phyloP scores from a whole-genome alignment of 2,797 vertebrate genomes.

The Masticophis lateralis region DNA sequence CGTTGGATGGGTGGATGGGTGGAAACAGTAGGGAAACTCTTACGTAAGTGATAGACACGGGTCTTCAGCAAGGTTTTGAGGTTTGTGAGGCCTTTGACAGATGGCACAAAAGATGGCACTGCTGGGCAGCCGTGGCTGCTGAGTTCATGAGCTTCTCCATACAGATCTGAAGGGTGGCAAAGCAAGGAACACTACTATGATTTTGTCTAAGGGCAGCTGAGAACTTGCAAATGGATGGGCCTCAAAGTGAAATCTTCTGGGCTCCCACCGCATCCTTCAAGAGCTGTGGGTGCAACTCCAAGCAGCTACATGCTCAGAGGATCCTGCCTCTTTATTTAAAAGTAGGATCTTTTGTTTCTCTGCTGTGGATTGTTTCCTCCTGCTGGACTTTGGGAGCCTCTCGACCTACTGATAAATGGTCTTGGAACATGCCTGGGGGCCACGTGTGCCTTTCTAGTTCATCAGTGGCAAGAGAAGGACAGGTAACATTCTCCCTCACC shows the following conservation, averaged over 20 bases:
- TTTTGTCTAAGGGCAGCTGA: neutral
- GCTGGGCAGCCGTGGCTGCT: too few species aligned
- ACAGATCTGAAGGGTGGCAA: neutral
- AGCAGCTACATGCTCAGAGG: neutral
- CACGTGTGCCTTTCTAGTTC: neutral
- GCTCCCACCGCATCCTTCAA: neutral
- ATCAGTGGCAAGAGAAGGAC: neutral
- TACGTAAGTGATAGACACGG: neutral
- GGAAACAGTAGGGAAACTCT: too few species aligned
- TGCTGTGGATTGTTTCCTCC: neutral
- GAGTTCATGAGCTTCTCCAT: neutral
- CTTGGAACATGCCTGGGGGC: neutral
- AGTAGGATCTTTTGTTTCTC: neutral
- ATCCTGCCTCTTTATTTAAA: neutral
- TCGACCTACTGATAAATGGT: neutral
- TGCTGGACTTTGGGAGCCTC: neutral
- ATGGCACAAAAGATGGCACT: neutral
- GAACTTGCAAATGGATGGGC: neutral
- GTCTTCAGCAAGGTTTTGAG: neutral
- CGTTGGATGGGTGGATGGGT: neutral
- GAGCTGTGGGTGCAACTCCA: neutral
- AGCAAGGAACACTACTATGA: neutral
- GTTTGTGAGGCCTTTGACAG: neutral
- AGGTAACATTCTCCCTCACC: neutral
- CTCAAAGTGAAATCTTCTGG: neutral